Evolutionary conservation across 2,113 vertebrate species (phyloP).

Genomic region (Australoheros scitulus): DNA sequence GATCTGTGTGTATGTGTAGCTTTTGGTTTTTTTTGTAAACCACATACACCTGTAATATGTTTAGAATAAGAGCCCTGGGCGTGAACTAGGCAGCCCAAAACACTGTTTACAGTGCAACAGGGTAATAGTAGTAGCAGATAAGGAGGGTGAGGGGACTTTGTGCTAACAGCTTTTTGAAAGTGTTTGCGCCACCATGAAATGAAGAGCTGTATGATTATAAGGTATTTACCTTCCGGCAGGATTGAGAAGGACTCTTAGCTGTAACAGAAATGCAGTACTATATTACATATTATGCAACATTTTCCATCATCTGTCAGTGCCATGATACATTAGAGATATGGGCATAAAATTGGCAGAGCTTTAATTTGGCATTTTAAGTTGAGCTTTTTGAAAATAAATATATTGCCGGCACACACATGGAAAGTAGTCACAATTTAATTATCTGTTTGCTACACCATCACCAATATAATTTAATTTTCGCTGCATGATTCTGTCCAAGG

Average conservation of each 20-base stretch:
- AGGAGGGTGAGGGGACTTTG: neutral
- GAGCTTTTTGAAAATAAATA: neutral
- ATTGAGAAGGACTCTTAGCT: neutral
- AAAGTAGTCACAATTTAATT: neutral
- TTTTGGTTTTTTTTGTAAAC: neutral
- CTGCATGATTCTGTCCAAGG: neutral
- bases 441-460: neutral
- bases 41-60: constrained; percentile 25
- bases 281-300: neutral
- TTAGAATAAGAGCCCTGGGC: neutral
- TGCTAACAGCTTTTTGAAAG: constrained; percentile 8
- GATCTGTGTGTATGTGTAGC: neutral
- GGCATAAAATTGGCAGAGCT: neutral
- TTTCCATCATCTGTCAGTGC: neutral
- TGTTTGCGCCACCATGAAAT: neutral
- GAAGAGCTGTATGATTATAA: constrained; percentile 11
- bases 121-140: constrained; percentile 13
- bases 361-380: neutral
- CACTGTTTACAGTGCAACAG: constrained; percentile 13
- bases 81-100: neutral
- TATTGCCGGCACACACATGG: neutral
- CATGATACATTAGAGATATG: neutral
- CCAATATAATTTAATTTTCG: neutral
- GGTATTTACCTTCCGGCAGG: neutral
- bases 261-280: neutral